Evolutionary conservation across 1,140 invertebrate species (phyloP).

Genomic region (Chlorops oryzae): DNA sequence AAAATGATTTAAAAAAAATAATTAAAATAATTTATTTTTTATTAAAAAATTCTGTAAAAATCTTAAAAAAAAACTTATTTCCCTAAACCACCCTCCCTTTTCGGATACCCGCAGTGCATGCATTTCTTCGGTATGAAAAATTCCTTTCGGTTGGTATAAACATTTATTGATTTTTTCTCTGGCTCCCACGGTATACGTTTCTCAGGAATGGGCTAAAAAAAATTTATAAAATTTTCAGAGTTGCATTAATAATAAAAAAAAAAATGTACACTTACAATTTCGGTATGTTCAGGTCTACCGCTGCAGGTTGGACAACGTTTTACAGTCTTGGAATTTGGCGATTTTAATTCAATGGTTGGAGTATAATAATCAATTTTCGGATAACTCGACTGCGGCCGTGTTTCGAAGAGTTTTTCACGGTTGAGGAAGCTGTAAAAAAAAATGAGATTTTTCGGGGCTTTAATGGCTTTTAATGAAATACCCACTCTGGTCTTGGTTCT

Average conservation of each 20-base stretch:
- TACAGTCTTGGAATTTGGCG: conserved; percentile 13
- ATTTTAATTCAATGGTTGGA: background rate
- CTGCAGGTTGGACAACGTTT: conserved; percentile 38
- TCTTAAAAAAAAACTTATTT: background rate
- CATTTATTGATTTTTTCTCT: conserved; percentile 31
- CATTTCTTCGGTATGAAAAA: too few species aligned
- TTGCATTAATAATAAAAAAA: background rate
- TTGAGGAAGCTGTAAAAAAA: conserved; percentile 41
- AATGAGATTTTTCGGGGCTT: too few species aligned
- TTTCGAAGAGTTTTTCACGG: conserved; percentile 43
- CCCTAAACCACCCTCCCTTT: background rate
- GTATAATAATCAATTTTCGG: conserved; percentile 31
- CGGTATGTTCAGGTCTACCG: conserved; percentile 37
- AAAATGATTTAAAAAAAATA: too few species aligned
- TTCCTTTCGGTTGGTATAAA: too few species aligned
- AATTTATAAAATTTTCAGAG: background rate
- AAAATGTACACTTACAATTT: conserved; percentile 18
- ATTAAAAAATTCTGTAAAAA: background rate
- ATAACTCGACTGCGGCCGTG: conserved; percentile 33
- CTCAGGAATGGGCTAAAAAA: conserved; percentile 36
- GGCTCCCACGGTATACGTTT: conserved; percentile 50
- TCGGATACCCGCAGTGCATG: background rate
- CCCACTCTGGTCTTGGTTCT: conserved; percentile 51
- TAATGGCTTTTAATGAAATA: background rate
- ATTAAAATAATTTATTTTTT: background rate